Evolutionary conservation across 1,140 invertebrate species (phyloP).

Genomic region (Danaus melanippus): DNA sequence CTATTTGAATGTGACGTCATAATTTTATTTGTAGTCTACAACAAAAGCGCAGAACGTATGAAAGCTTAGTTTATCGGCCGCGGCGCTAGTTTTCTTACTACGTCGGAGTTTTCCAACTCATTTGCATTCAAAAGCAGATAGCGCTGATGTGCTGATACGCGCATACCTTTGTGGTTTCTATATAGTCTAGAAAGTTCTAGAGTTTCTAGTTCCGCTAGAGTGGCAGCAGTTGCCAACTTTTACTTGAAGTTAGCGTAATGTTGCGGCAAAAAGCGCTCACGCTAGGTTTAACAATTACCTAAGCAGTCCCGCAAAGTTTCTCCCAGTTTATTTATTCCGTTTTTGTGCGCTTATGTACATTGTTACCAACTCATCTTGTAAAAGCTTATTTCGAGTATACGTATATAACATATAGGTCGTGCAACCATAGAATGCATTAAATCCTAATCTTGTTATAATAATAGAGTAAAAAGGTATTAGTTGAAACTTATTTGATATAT

Average conservation of each 20-base stretch:
- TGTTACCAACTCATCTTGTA: slow-evolving; percentile 9
- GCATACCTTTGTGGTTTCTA: slow-evolving; percentile 63
- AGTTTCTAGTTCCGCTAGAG: slow-evolving; percentile 51
- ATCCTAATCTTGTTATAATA: no score
- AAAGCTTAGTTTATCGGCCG: slow-evolving; percentile 19
- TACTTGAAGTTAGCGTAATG: slow-evolving; percentile 59
- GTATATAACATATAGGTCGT: no score
- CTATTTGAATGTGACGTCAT: no score
- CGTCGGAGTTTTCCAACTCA: slow-evolving; percentile 65
- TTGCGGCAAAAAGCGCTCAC: slow-evolving; percentile 64
- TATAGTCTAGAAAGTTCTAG: slow-evolving; percentile 65
- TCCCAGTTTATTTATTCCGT: slow-evolving; percentile 50
- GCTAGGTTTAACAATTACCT: slow-evolving; percentile 68
- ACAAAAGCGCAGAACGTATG: neutral
- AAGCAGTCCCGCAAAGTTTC: slow-evolving; percentile 55
- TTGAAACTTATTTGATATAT: no score
- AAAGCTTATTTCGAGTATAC: no score
- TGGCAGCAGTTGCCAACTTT: slow-evolving; percentile 58
- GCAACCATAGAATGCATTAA: no score
- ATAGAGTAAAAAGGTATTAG: no score
- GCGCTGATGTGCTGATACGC: slow-evolving; percentile 59
- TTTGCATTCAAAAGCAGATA: slow-evolving; percentile 71
- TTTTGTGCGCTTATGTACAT: slow-evolving; percentile 37
- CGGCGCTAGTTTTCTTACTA: slow-evolving; percentile 58
- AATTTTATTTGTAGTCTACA: slow-evolving; percentile 5